These are phyloP conservation scores for Geophilus truncorum DNA, from an alignment of 2,888 invertebrate genomes.

Conservation along the genomic window DNA sequence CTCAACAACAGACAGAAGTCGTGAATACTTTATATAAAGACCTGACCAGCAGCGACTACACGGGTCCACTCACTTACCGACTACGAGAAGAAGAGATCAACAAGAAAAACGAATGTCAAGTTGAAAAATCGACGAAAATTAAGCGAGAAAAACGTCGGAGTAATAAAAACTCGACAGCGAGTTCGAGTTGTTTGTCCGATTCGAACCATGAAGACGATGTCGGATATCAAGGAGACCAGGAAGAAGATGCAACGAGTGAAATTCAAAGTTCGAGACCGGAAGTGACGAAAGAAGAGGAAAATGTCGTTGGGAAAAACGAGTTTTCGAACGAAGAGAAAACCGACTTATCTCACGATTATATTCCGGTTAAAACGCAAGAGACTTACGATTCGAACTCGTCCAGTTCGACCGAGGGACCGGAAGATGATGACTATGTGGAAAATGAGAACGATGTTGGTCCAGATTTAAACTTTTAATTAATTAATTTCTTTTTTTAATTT, in stretches of 20 bases:
- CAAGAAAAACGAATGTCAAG: not conserved
- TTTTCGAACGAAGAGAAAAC: not conserved
- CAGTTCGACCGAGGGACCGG: conserved; percentile 66
- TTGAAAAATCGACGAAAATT: not conserved
- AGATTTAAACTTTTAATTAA: not conserved
- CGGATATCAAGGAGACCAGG: conserved; percentile 51
- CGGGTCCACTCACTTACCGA: conserved; percentile 70
- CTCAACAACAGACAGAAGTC: conserved; percentile 58
- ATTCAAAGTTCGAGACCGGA: conserved; percentile 41
- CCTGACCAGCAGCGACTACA: conserved; percentile 68
- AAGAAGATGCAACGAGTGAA: conserved; percentile 58
- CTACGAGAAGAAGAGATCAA: conserved; percentile 3
- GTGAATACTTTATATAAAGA: conserved; percentile 63
- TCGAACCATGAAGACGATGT: conserved; percentile 55
- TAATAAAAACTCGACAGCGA: not conserved
- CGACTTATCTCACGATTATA: conserved; percentile 29
- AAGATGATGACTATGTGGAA: conserved; percentile 50
- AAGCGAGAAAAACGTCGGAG: not conserved
- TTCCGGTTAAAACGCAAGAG: conserved; percentile 38
- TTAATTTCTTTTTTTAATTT: not conserved
- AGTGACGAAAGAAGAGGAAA: conserved; percentile 48
- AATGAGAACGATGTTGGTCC: not conserved
- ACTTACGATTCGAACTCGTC: conserved; percentile 47
- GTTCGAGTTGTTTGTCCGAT: not conserved
- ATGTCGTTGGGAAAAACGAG: conserved; percentile 18